Evolutionary conservation across 2,888 invertebrate species (phyloP).

Genomic region (Agrypnus murinus): DNA sequence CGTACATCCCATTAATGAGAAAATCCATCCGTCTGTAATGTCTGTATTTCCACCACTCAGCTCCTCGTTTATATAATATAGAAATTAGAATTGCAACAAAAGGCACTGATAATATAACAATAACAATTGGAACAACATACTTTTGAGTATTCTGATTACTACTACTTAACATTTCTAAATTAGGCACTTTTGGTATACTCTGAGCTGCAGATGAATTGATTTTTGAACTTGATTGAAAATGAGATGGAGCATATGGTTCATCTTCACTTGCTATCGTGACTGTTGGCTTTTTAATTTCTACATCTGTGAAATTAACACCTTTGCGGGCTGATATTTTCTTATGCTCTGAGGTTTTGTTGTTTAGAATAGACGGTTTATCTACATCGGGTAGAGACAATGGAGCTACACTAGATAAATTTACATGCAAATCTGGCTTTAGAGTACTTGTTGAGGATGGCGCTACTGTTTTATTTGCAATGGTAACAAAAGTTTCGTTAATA

Average conservation of each 20-base stretch:
- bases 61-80: constrained; percentile 80
- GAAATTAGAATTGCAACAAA: constrained; percentile 81
- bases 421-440: background rate
- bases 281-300: constrained; percentile 73
- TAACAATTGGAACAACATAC: constrained; percentile 84
- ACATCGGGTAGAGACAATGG: constrained; percentile 33
- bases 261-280: constrained; percentile 71
- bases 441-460: background rate
- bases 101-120: constrained; percentile 83
- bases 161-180: constrained; percentile 52
- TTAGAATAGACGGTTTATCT: constrained; percentile 4
- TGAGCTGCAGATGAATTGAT: constrained; percentile 35
- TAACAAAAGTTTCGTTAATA: background rate
- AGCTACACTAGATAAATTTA: background rate
- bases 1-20: constrained; percentile 92
- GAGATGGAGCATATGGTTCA: constrained; percentile 55
- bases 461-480: background rate
- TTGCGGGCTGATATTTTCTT: constrained; percentile 61
- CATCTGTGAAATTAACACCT: constrained; percentile 59
- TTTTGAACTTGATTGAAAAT: constrained; percentile 41
- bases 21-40: constrained; percentile 93
- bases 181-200: constrained; percentile 53
- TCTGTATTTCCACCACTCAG: constrained; percentile 89
- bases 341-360: constrained; percentile 33
- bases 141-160: constrained; percentile 70